Evolutionary conservation across 2,888 invertebrate genomes (phyloP), one percentile per base, ranked within the genome.

Genomic region (Leptogaster cylindrica): DNA sequence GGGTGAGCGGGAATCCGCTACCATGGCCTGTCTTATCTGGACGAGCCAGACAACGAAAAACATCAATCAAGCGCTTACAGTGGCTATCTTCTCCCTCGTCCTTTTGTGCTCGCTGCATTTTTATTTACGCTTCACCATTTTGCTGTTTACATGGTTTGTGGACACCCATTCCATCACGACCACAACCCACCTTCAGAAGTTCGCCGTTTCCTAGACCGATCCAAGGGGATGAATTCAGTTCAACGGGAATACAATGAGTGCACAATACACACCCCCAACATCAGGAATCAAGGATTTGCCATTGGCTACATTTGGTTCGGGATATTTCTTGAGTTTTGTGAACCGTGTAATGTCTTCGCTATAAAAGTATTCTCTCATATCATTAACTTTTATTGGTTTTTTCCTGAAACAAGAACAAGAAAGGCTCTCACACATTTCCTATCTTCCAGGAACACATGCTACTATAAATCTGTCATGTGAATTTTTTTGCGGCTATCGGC

Each of bases 311-410:
- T 28, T 28, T 14, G 41, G 44, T 44, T 44, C 41, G 44, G 41
- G 44, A 28, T 61, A 44, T 44, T 51, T 44, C 39, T 18, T 7
- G 44, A 44, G 61, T 61, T 61, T 61, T 61, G 61, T 61, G 61
- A 61, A 44, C 61, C 61, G 58, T 51, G 65, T 46, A 46, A 31
- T 67, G 55, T 66, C 70, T 69, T 65, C 66, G 74, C 75, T 75
- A 75, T 77, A 76, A 76, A 77, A 77, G 77, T 75, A 76, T 76
- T 76, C 76, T 78, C 77, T 77, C 77, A 77, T 78, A 77, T 77
- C 77, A 78, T 77, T 77, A 77, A 77, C 78, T 77, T 77, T 77
- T 77, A 77, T 77, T 77, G 77, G 78, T 75, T 76, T 77, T 76
- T 77, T 77, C 76, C 76, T 77, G 77, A 76, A 61, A 61, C 61